Evolutionary conservation across 2,113 vertebrate species (phyloP).

Genomic region (Oplegnathus fasciatus): DNA sequence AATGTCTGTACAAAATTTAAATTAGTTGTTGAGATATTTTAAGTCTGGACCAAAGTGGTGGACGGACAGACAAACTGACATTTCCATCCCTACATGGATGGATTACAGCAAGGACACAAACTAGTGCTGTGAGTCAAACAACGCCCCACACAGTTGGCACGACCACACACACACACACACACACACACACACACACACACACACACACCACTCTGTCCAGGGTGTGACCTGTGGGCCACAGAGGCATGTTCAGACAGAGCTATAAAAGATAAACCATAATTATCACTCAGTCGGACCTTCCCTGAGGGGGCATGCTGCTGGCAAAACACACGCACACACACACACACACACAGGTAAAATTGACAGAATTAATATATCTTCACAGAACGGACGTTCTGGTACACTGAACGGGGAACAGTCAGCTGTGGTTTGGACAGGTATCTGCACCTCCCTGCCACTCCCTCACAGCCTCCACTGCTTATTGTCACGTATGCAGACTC

Average conservation of each 20-base stretch:
- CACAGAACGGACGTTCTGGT: neutral
- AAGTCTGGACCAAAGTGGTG: neutral
- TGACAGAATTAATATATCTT: neutral
- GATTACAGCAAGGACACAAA: neutral
- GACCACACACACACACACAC: neutral
- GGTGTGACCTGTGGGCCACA: slow-evolving; percentile 13
- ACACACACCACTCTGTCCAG: neutral
- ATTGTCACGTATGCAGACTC: neutral
- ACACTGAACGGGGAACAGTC: neutral
- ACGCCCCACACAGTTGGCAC: neutral
- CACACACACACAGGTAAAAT: neutral
- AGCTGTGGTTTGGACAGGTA: slow-evolving; percentile 16
- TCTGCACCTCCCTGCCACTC: slow-evolving; percentile 7
- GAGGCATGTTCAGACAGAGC: slow-evolving; percentile 27
- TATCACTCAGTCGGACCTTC: slow-evolving; percentile 8
- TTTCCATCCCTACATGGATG: too few relatives aligned
- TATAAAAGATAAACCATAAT: slow-evolving; percentile 33
- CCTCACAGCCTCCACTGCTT: neutral
- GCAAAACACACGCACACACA: neutral
- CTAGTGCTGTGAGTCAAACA: neutral
- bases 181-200: neutral
- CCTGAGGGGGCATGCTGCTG: neutral
- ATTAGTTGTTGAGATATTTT: too few relatives aligned
- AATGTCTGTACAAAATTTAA: too few relatives aligned
- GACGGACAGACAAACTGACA: neutral